Evolutionary conservation across 2,113 vertebrate genomes (phyloP), one percentile per base, ranked within the genome.

Genomic region (Oreochromis tanganicae): DNA sequence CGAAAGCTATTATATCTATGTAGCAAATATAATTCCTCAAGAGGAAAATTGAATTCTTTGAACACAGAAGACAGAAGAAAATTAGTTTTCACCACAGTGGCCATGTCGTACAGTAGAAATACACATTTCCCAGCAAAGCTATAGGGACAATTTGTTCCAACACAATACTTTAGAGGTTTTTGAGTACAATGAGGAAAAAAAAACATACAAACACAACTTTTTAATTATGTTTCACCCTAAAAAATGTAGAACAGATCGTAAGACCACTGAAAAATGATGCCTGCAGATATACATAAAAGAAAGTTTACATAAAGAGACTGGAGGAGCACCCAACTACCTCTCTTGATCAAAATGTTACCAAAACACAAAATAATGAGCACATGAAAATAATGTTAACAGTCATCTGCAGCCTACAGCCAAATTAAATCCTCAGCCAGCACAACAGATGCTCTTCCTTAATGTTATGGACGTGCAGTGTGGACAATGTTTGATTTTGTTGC

Each of bases 11-110:
- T 87, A 89, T 88, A 90, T 91, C 55, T 84, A 13, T 89, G 86
- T 9, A 73, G 88, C 80, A 81, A 89, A 91, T 90, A 83, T 86
- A 90, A 91, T 90, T 92, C 57, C 80, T 91, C 88, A 92, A 88
- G 89, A 90, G 85, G 90, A 88, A 94, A 92, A 92, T 90, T 80
- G 38, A 92, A 93, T 92, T 43, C 81, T 83, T 84, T 80, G 83
- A 89, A 93, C 87, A 86, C 56, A 71, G 78, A 85, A 55, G 43
- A 75, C 43, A 32, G 68, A 82, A 81, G 86, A 91, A 92, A 91
- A 95, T 92, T 83, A 75, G 82, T 92, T 94, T 94, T 85, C 71
- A 36, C 56, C 10, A 56, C 10, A 55, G 9, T 75, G 84, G 54
- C 66, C 57, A 27, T 88, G 80, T 90, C 81, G 16, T 85, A 86